phyloP scores from a whole-genome alignment of 2,888 invertebrate species.

The Drosophila cognata region DNA sequence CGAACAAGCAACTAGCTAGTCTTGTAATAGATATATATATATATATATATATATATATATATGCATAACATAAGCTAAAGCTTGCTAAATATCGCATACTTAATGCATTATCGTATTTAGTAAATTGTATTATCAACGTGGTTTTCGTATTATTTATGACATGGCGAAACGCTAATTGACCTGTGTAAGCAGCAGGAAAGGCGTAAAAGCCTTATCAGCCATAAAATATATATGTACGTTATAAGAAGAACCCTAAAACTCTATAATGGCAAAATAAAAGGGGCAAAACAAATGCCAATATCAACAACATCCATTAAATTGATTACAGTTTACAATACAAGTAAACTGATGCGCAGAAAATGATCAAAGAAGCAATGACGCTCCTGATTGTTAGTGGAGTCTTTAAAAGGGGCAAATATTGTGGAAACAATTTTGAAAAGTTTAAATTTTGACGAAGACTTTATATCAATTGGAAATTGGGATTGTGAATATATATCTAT shows the following conservation, averaged over 20 bases:
- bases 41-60: not conserved
- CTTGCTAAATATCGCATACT: not conserved
- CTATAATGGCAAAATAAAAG: constrained; percentile 3
- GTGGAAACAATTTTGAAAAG: not conserved
- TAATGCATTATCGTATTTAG: not conserved
- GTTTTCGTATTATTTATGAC: constrained; percentile 17
- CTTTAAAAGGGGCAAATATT: not conserved
- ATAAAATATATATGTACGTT: constrained; percentile 23
- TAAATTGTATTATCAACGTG: constrained; percentile 6
- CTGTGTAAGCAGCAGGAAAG: constrained; percentile 37
- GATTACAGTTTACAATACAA: constrained; percentile 37
- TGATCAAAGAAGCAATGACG: not conserved
- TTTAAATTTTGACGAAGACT: not conserved
- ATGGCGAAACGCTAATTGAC: constrained; percentile 35
- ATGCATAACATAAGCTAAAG: not conserved
- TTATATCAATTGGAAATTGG: not conserved
- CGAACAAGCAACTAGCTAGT: not conserved
- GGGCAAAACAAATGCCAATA: not conserved
- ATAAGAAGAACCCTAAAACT: constrained; percentile 19
- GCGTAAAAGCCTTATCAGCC: constrained; percentile 50
- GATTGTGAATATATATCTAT: not conserved
- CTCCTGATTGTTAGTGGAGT: not conserved
- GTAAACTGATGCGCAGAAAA: not conserved
- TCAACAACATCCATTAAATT: constrained; percentile 28
- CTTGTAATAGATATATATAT: not conserved